Percentiles rank a stretch among this genome's conserved stretches.
These are phyloP conservation scores for Netelia fuscicornis DNA, from an alignment of 2,888 invertebrate species.

Conservation along the genomic window DNA sequence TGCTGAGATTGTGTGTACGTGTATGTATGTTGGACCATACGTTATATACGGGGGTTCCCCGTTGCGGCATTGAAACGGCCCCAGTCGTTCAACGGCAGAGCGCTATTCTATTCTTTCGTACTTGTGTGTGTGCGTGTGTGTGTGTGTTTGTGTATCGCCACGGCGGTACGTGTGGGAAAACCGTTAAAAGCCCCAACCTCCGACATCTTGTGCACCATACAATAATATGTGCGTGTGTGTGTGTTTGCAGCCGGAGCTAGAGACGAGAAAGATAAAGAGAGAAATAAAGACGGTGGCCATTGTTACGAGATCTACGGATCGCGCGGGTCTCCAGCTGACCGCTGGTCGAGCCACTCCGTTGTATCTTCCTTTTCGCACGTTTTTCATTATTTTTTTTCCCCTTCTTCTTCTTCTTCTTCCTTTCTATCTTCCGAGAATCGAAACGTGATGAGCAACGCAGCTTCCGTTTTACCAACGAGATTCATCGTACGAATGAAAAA, in stretches of 20 bases:
- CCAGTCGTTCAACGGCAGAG: constrained; percentile 38
- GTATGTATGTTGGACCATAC: constrained; percentile 14
- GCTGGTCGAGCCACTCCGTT: constrained; percentile 30
- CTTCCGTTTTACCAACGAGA: background rate
- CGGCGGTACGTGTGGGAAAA: constrained; percentile 67
- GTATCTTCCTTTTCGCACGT: constrained; percentile 42
- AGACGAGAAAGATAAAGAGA: constrained; percentile 43
- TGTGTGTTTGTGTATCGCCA: constrained; percentile 27
- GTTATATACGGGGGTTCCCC: constrained; percentile 44
- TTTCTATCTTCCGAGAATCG: background rate
- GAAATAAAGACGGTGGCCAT: constrained; percentile 57
- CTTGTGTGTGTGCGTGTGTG: constrained; percentile 13
- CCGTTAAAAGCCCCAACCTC: constrained; percentile 73
- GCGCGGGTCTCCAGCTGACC: constrained; percentile 45
- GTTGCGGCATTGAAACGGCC: constrained; percentile 55
- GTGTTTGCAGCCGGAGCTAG: background rate
- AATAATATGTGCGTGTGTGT: constrained; percentile 12
- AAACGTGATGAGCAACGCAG: background rate
- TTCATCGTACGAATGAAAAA: background rate
- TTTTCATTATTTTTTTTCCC: background rate
- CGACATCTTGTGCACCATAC: constrained; percentile 65
- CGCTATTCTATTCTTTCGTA: constrained; percentile 40
- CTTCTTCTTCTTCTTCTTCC: background rate
- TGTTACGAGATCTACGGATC: constrained; percentile 58
- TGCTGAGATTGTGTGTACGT: constrained; percentile 8